Base-by-base conservation (phyloP, 2,113 vertebrate species). In the Fregetta grallaria region DNA sequence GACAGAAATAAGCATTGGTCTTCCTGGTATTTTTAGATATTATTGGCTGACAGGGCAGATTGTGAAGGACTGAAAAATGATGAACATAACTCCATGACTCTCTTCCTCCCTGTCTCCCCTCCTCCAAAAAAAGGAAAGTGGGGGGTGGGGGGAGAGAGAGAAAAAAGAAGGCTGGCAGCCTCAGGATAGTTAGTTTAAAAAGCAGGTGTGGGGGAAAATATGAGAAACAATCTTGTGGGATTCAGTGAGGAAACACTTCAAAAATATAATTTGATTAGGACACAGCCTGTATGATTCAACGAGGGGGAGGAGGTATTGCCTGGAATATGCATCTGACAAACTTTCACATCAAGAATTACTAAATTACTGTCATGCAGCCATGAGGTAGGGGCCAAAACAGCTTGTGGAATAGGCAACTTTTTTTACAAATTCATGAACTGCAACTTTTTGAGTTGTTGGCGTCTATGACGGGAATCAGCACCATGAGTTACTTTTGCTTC, bases 261-360 rank as follows among this genome's bases (percentile, higher is more conserved):
- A 96, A 98, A 98, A 98, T 98, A 98, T 94, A 97, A 96, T 97
- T 98, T 97, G 97, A 98, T 98, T 97, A 98, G 97, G 97, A 98
- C 96, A 96, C 97, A 98, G 98, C 85, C 96, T 85, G 93, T 96
- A 96, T 98, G 97, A 98, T 98, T 98, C 98, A 98, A 97, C 92
- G 96, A 97, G 97, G 98, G 97, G 98, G 98, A 95, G 96, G 97
- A 98, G 97, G 97, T 97, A 97, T 97, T 98, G 98, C 98, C 97
- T 98, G 97, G 97, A 97, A 97, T 97, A 97, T 97, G 95, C 92
- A 90, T 97, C 97, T 98, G 97, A 96, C 97, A 97, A 97, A 96
- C 90, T 96, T 97, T 94, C 95, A 92, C 66, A 96, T 95, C 90
- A 92, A 98, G 96, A 97, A 95, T 97, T 96, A 96, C 97, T 97